Conservation (phyloP, 1,140 invertebrate genomes). For the Macrobrachium rosenbergii region DNA sequence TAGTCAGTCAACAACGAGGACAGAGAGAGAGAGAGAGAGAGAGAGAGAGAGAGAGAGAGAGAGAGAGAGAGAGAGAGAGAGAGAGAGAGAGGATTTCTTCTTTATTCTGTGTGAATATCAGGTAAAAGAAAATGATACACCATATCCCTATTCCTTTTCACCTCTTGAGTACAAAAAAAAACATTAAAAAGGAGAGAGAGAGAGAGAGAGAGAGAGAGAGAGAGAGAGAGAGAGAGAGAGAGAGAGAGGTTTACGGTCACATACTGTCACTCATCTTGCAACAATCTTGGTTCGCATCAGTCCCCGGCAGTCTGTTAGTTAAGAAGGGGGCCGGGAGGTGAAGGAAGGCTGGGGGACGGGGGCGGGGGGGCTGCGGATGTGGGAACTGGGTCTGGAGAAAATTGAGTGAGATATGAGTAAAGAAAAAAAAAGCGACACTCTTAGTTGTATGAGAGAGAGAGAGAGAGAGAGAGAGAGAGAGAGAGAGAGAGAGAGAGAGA, state of each 20-base stretch:
- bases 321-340: neutral
- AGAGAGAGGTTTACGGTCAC: slow-evolving; percentile 24
- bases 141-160: too few relatives aligned
- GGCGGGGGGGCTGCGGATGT: neutral
- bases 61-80: slow-evolving; percentile 5
- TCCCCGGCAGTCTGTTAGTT: neutral
- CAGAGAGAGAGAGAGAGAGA: too few relatives aligned
- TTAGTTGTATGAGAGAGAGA: neutral
- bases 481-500: neutral
- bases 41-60: neutral
- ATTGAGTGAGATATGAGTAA: neutral
- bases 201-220: neutral
- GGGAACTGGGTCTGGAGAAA: neutral
- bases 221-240: neutral
- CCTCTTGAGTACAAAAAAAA: too few relatives aligned
- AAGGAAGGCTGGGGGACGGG: neutral
- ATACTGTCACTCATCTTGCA: slow-evolving; percentile 46
- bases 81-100: neutral
- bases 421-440: neutral
- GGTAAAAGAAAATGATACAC: too few relatives aligned
- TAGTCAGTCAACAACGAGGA: neutral
- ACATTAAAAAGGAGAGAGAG: too few relatives aligned
- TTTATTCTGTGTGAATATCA: too few relatives aligned
- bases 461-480: neutral
- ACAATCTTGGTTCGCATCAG: slow-evolving; percentile 38